Base-by-base conservation (phyloP, 2,113 vertebrate species). In the Leucopternis melanops region DNA sequence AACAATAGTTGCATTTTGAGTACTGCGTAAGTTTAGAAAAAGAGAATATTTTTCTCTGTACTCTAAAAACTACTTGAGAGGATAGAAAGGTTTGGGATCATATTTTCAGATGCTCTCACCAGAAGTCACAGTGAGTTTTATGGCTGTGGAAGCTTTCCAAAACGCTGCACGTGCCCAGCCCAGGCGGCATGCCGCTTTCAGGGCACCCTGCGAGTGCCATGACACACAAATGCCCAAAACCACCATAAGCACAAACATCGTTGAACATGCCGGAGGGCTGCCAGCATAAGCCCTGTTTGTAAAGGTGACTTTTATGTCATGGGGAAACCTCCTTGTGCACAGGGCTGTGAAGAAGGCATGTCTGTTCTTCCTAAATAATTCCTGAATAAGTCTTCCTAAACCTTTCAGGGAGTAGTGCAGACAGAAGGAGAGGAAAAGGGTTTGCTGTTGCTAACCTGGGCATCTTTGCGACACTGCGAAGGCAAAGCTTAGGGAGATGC, bases 221-320 rank as follows among this genome's bases (percentile, higher is more conserved):
- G 62, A 32, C 63, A 74, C 66, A 10, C 34, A n/a, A 49, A 7
- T 16, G 22, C 16, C 66, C 57, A 23, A 90, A 61, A 13, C 11
- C 25, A 40, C n/a, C 14, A 0, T 38, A n/a, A 50, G 27, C 31
- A 95, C 67, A 62, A 13, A 47, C 0, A 0, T 3, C 14, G 2
- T 2, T 36, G 50, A 40, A 36, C 2, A 1, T 3, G 10, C 19
- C 4, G 1, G 66, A 63, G 73, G 47, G 49, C 77, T 89, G 55
- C 36, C 63, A 80, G 75, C 27, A 19, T 20, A 34, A 55, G 25
- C 34, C 22, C 32, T 58, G 16, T 42, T 63, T 18, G 15, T 21
- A 73, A 49, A 77, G 58, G 21, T 86, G 75, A 63, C 50, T 44
- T 86, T 82, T 34, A 18, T 15, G 18, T 54, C 75, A 25, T 1